phyloP scores from a whole-genome alignment of 2,113 vertebrate species.

The Melanostigma gelatinosum region DNA sequence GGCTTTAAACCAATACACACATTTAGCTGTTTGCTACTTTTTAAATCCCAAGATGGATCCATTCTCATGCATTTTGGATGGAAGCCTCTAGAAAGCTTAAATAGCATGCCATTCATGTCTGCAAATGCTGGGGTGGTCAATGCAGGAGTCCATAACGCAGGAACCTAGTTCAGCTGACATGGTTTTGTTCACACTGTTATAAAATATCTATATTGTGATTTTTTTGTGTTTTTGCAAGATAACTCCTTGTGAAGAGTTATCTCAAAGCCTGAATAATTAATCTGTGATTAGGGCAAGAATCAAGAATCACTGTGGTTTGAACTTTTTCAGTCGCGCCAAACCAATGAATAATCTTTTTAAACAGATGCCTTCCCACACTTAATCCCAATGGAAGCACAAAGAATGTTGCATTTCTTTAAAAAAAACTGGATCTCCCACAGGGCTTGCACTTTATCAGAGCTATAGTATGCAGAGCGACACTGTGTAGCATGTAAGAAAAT shows the following conservation, averaged over 20 bases:
- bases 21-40: constrained; percentile 5
- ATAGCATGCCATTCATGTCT: neutral
- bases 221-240: neutral
- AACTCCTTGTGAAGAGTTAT: neutral
- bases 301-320: neutral
- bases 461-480: neutral
- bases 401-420: neutral
- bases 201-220: neutral
- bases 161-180: neutral
- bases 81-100: neutral
- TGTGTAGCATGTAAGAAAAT: constrained; percentile 24
- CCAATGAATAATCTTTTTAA: neutral
- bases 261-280: neutral
- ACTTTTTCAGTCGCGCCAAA: neutral
- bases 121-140: neutral
- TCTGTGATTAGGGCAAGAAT: neutral
- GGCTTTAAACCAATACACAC: constrained; percentile 1
- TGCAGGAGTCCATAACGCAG: neutral
- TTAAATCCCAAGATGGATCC: neutral
- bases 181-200: neutral
- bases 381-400: neutral
- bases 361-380: neutral
- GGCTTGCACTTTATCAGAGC: neutral
- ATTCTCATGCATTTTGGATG: neutral
- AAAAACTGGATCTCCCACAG: constrained; percentile 13